These are phyloP conservation scores for Melanogrammus aeglefinus DNA, from an alignment of 2,797 vertebrate species.

Conservation along the genomic window DNA sequence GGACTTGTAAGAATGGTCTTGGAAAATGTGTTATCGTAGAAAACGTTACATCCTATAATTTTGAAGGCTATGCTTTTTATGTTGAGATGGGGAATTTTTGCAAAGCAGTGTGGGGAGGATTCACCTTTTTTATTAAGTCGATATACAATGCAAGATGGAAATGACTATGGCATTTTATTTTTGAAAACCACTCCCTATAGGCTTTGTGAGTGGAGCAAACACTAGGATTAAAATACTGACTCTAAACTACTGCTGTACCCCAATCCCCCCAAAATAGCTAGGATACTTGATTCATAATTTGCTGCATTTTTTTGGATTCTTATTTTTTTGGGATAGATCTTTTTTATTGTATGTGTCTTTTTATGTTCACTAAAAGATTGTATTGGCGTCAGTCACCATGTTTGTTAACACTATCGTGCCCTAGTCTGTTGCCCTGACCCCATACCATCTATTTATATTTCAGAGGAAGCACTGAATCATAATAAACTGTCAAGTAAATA, in stretches of 20 bases:
- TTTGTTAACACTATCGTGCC: conserved; percentile 76
- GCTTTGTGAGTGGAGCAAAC: conserved; percentile 41
- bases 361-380: conserved; percentile 81
- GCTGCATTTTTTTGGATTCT: conserved; percentile 71
- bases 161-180: conserved; percentile 23
- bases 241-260: conserved; percentile 70
- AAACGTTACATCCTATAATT: no score
- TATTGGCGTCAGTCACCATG: conserved; percentile 77
- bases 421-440: conserved; percentile 73
- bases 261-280: conserved; percentile 39
- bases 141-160: conserved; percentile 34
- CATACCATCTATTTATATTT: conserved; percentile 92
- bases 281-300: conserved; percentile 70
- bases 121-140: conserved; percentile 28
- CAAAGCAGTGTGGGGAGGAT: conserved; percentile 18
- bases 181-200: not conserved
- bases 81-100: conserved; percentile 6
- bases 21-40: no score
- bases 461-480: conserved; percentile 82
- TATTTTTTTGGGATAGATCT: conserved; percentile 61
- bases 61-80: no score
- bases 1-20: not conserved
- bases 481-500: conserved; percentile 84
- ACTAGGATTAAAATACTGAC: conserved; percentile 49
- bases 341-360: conserved; percentile 79